These are phyloP conservation scores for Synanthedon andrenaeformis DNA, from an alignment of 2,888 invertebrate species.

Conservation along the genomic window DNA sequence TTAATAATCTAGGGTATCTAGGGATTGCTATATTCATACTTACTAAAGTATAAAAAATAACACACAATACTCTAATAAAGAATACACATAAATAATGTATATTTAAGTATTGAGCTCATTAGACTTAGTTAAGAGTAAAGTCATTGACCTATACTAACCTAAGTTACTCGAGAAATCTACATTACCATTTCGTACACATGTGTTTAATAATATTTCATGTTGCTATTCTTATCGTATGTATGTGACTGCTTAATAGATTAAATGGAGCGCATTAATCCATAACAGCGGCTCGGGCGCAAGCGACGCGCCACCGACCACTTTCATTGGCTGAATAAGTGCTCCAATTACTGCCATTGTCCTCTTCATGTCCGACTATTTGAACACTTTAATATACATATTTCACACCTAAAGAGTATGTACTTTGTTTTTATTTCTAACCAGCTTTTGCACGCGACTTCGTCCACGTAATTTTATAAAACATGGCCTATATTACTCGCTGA, in stretches of 20 bases:
- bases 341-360: conserved; percentile 47
- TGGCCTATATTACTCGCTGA: no score
- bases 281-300: conserved; percentile 15
- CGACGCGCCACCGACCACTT: conserved; percentile 23
- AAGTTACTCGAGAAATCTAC: not conserved
- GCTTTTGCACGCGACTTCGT: no score
- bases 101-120: no score
- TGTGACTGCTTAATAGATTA: conserved; percentile 55
- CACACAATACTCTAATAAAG: no score
- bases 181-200: not conserved
- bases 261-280: conserved; percentile 59
- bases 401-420: not conserved
- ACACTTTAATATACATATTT: not conserved
- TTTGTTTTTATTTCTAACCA: no score
- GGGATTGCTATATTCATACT: no score
- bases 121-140: not conserved
- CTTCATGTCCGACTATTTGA: conserved; percentile 1
- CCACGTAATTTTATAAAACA: no score
- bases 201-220: not conserved
- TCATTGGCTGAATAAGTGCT: conserved; percentile 53
- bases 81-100: no score
- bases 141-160: not conserved
- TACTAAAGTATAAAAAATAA: no score
- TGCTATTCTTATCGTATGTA: conserved; percentile 10
- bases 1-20: no score